Percentiles rank a stretch among this genome's conserved stretches.
Evolutionary conservation across 2,113 vertebrate genomes (phyloP).

Genomic region (Callospermophilus lateralis): DNA sequence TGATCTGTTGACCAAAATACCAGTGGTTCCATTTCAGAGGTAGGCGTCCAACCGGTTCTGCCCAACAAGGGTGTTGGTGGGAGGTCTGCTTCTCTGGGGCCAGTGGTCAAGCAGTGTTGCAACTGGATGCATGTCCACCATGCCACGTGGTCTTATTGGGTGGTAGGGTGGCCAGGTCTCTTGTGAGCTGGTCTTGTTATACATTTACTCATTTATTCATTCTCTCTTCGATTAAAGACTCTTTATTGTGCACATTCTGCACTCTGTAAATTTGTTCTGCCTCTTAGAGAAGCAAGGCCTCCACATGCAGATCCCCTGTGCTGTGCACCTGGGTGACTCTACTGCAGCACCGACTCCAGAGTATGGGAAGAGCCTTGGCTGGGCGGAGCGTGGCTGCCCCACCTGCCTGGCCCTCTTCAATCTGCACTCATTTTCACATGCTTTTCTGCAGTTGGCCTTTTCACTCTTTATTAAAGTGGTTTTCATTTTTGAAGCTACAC

Average conservation of each 20-base stretch:
- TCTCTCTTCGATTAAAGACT: not conserved
- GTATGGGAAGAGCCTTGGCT: not conserved
- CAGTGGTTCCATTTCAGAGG: not conserved
- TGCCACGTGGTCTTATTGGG: not conserved
- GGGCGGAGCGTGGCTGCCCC: not conserved
- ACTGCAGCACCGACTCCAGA: not conserved
- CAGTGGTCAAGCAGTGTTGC: not conserved
- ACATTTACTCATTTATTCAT: not conserved
- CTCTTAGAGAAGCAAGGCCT: not conserved
- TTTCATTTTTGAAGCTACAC: not conserved
- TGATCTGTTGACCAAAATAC: not conserved
- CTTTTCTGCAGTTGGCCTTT: not conserved
- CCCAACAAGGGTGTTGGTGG: not conserved
- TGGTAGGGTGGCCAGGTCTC: not conserved
- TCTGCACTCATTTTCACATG: not conserved
- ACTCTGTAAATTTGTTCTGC: not conserved
- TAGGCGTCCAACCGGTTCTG: not conserved
- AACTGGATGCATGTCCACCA: not conserved
- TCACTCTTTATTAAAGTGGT: not conserved
- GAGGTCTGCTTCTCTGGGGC: conserved; percentile 19
- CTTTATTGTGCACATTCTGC: not conserved
- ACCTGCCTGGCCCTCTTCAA: not conserved
- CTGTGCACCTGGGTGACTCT: not conserved
- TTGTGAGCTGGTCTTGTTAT: not conserved
- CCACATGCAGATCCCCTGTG: rapidly evolving